Evolutionary conservation across 2,888 invertebrate species (phyloP).

Genomic region (Molorchus minor): DNA sequence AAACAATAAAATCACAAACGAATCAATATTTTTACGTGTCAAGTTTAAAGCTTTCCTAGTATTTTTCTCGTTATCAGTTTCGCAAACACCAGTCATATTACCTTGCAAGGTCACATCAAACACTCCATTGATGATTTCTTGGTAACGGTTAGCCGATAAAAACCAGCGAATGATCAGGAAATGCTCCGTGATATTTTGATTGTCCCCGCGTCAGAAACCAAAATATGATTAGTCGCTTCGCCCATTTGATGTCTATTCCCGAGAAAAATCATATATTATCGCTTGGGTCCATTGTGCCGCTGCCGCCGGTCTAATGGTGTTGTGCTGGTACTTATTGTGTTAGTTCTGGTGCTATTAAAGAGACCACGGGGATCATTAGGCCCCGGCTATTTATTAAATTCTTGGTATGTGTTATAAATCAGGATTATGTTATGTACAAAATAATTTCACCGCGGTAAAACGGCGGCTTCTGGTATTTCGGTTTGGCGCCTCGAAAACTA

Average conservation of each 20-base stretch:
- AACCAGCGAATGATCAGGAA: conserved; percentile 12
- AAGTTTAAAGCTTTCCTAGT: no score
- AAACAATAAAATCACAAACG: no score
- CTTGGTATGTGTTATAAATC: conserved; percentile 20
- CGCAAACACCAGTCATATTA: not conserved
- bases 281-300: not conserved
- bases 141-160: not conserved
- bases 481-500: conserved; percentile 20
- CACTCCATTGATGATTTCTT: conserved; percentile 11
- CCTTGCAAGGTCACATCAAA: not conserved
- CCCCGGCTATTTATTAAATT: conserved; percentile 24
- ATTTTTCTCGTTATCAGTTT: not conserved
- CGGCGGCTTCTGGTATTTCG: conserved; percentile 14
- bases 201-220: not conserved
- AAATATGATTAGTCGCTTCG: conserved; percentile 6
- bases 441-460: conserved; percentile 17
- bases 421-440: conserved; percentile 23
- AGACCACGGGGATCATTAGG: conserved; percentile 18
- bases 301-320: not conserved
- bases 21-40: no score
- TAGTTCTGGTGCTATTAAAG: conserved; percentile 21
- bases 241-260: conserved; percentile 2
- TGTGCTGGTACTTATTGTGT: conserved; percentile 16
- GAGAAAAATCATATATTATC: conserved; percentile 2
- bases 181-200: conserved; percentile 7